Evolutionary conservation across 37 sponge, comb jelly and placozoan species (phyloP).

Genomic region (Bolinopsis microptera): DNA sequence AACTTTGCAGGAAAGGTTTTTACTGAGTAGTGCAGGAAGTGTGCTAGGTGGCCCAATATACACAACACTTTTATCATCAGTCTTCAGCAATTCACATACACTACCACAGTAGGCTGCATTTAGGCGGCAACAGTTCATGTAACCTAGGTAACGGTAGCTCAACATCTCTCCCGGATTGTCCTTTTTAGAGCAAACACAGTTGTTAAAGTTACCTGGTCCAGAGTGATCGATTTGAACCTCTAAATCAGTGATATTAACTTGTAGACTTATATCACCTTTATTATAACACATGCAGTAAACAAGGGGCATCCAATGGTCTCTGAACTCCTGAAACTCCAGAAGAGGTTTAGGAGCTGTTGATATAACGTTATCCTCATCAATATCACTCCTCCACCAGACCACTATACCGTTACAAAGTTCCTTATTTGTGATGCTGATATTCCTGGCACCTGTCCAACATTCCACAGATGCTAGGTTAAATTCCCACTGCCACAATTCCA

Average conservation of each 20-base stretch:
- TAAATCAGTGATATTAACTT: background rate
- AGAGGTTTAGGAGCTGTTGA: background rate
- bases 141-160: background rate
- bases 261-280: background rate
- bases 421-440: background rate
- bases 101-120: background rate
- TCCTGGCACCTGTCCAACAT: background rate
- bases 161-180: background rate
- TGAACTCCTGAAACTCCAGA: slow-evolving; percentile 17
- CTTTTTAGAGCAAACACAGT: background rate
- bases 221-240: background rate
- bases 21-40: background rate
- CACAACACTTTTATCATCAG: background rate
- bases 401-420: background rate
- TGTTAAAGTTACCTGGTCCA: background rate
- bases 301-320: slow-evolving; percentile 61
- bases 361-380: background rate
- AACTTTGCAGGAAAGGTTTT: background rate
- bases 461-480: background rate
- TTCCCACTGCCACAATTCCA: background rate
- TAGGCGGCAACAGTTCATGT: background rate
- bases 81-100: background rate
- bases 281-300: background rate
- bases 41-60: background rate
- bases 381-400: slow-evolving; percentile 20